Evolutionary conservation across 2,113 vertebrate genomes (phyloP).

Genomic region (Platysteira castanea): DNA sequence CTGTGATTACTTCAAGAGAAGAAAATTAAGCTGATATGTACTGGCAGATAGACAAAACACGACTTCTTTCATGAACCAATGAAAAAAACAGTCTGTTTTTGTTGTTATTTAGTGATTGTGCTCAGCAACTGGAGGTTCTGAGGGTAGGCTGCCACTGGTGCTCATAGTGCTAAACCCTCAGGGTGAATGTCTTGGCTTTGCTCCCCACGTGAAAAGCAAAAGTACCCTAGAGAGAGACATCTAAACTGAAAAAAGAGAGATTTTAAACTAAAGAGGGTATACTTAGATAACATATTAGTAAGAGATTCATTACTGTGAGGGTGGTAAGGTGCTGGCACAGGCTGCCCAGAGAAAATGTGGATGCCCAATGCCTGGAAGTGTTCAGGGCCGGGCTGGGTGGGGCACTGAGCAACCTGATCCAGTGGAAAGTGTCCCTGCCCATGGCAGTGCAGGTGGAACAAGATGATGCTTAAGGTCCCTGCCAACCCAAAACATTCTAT

Average conservation of each 20-base stretch:
- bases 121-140: not conserved
- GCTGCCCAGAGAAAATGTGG: not conserved
- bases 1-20: conserved; percentile 22
- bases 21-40: not conserved
- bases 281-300: not conserved
- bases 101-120: not conserved
- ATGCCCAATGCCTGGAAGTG: not conserved
- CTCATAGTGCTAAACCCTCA: not conserved
- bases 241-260: not conserved
- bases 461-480: not conserved
- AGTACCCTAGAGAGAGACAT: not conserved
- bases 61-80: not conserved
- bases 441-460: not conserved
- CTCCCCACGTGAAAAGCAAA: not conserved
- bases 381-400: not conserved
- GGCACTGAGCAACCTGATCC: not conserved
- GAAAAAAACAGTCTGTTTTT: not conserved
- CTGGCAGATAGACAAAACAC: not conserved
- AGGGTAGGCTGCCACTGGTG: not conserved
- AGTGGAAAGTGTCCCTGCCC: not conserved
- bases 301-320: not conserved
- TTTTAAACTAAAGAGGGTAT: not conserved
- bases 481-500: not conserved
- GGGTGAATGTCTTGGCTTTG: not conserved
- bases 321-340: not conserved